phyloP scores from a whole-genome alignment of 1,140 invertebrate species.

The Drosophila carrolli region DNA sequence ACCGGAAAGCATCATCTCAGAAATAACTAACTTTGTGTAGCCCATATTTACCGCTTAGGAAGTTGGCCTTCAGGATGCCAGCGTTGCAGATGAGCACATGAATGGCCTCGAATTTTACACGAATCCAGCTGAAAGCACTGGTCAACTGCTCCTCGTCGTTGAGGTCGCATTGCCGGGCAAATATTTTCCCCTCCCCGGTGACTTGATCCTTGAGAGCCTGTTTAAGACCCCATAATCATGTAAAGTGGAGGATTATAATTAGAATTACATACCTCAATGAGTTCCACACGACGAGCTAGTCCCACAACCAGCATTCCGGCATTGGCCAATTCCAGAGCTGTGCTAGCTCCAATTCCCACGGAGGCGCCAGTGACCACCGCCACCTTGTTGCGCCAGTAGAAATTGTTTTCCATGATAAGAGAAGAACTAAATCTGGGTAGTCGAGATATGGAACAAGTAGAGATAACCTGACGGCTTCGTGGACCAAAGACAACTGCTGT shows the following conservation, averaged over 20 bases:
- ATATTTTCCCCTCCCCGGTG: conserved; percentile 74
- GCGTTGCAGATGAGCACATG: conserved; percentile 81
- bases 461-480: conserved; percentile 42
- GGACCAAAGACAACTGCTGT: conserved; percentile 40
- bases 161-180: conserved; percentile 86
- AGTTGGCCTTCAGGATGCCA: conserved; percentile 78
- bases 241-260: not conserved
- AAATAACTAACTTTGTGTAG: not conserved
- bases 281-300: conserved; percentile 85
- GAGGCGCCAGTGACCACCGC: conserved; percentile 89
- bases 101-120: conserved; percentile 58
- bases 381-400: conserved; percentile 87
- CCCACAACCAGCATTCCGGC: conserved; percentile 87
- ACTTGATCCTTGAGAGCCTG: conserved; percentile 64
- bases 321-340: conserved; percentile 84
- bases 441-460: not conserved
- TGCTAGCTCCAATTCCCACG: conserved; percentile 87
- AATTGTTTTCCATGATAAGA: conserved; percentile 85
- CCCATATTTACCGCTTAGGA: conserved; percentile 57
- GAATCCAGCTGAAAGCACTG: conserved; percentile 85
- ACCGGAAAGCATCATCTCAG: not conserved
- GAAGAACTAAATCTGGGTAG: not conserved
- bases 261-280: conserved; percentile 59
- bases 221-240: no score
- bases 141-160: conserved; percentile 86